Evolutionary conservation across 2,888 invertebrate species (phyloP).

Genomic region (Thecocarcelia acutangulata): DNA sequence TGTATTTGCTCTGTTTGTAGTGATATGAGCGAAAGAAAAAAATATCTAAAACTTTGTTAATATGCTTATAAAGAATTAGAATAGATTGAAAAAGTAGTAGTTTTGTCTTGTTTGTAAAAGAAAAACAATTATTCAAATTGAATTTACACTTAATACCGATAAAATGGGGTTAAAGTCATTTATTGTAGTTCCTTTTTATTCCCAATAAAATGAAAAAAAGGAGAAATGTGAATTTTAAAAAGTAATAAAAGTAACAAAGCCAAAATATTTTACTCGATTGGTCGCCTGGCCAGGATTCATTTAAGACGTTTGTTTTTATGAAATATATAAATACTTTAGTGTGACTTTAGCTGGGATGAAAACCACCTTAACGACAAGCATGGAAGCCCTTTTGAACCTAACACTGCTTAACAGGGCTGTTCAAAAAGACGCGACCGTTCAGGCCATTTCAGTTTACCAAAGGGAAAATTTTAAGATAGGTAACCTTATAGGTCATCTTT

Average conservation of each 20-base stretch:
- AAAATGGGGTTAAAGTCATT: slow-evolving; percentile 15
- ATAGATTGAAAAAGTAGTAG: slow-evolving; percentile 10
- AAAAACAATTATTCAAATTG: slow-evolving; percentile 25
- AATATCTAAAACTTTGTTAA: slow-evolving; percentile 24
- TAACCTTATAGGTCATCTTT: no score
- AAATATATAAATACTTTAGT: no score
- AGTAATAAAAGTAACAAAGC: neutral
- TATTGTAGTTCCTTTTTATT: neutral
- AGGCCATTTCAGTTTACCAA: no score
- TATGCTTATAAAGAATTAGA: slow-evolving; percentile 36
- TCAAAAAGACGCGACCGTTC: no score
- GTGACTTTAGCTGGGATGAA: no score
- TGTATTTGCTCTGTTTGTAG: neutral
- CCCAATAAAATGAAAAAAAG: neutral
- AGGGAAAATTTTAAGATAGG: no score
- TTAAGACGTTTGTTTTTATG: no score
- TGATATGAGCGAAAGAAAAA: neutral
- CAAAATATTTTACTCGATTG: neutral
- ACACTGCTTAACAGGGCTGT: no score
- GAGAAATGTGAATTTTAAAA: neutral
- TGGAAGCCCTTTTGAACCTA: no score
- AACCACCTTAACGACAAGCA: no score
- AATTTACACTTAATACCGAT: slow-evolving; percentile 16
- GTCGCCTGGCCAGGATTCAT: no score
- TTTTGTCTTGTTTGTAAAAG: neutral